Percentiles rank a stretch among this genome's conserved stretches.
phyloP scores from a whole-genome alignment of 35 echinoderm and acorn worm species.

The Heliocidaris erythrogramma region DNA sequence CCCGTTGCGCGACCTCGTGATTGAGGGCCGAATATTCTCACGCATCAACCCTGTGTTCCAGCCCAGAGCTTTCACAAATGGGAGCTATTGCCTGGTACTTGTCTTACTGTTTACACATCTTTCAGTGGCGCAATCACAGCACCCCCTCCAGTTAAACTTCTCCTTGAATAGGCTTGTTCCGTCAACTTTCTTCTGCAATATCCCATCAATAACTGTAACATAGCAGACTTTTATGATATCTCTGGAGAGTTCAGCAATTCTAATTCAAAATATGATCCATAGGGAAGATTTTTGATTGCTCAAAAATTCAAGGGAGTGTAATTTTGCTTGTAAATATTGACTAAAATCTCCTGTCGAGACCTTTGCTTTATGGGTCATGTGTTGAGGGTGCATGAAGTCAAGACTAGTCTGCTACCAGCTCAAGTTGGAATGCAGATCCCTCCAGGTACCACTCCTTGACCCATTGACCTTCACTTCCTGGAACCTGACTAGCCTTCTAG shows the following conservation, averaged over 20 bases:
- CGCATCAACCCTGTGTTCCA: background rate
- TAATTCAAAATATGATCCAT: background rate
- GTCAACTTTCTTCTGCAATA: background rate
- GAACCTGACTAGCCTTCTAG: background rate
- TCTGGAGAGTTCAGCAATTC: background rate
- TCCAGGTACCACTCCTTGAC: slow-evolving; percentile 39
- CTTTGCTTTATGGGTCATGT: background rate
- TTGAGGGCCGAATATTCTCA: slow-evolving; percentile 1
- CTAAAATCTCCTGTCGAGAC: background rate
- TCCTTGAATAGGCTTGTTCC: background rate
- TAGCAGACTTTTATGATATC: background rate
- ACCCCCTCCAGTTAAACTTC: slow-evolving; percentile 8
- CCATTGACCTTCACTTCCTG: slow-evolving; percentile 27
- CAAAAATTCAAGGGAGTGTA: background rate
- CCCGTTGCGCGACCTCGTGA: slow-evolving; percentile 6
- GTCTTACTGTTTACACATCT: slow-evolving; percentile 17
- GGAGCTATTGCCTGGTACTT: background rate
- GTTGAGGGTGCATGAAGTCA: background rate
- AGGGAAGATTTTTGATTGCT: background rate
- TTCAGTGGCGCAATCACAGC: background rate
- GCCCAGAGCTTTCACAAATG: background rate
- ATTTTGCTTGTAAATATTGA: background rate
- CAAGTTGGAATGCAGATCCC: slow-evolving; percentile 30
- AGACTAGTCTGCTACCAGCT: background rate
- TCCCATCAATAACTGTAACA: background rate